Conservation (phyloP, 2,797 vertebrate species). For the Ctenopoma multispine region DNA sequence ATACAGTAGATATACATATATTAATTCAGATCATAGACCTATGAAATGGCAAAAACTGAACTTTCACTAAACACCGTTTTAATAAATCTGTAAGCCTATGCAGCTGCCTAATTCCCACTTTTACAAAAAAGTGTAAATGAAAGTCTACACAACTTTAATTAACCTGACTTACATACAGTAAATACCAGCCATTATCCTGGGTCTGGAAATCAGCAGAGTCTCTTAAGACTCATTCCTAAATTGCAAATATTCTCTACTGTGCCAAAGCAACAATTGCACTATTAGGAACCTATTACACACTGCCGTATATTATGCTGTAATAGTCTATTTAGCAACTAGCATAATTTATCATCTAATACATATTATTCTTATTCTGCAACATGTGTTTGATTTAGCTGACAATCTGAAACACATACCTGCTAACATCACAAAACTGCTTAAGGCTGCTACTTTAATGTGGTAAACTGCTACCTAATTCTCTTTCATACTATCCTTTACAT, state of each 20-base stretch:
- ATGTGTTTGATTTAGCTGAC: constrained; percentile 4
- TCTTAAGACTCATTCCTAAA: constrained; percentile 26
- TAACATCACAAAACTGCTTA: not conserved
- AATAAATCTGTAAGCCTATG: not conserved
- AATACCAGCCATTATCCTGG: constrained; percentile 24
- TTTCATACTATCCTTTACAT: not conserved
- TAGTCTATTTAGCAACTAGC: constrained; percentile 25
- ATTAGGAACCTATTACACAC: constrained; percentile 29
- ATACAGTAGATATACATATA: no score
- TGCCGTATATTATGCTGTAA: constrained; percentile 18
- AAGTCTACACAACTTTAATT: constrained; percentile 32
- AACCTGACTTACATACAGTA: constrained; percentile 22
- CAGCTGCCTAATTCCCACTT: not conserved
- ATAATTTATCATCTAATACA: constrained; percentile 17
- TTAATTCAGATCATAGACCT: no score
- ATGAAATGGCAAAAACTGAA: no score
- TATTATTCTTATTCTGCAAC: constrained; percentile 15
- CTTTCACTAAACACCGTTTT: no score
- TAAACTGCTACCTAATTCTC: not conserved
- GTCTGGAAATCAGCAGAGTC: constrained; percentile 10
- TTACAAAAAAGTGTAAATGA: constrained; percentile 18
- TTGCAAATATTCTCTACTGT: constrained; percentile 37
- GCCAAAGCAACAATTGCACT: constrained; percentile 25
- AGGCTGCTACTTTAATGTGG: not conserved
- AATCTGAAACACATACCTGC: constrained; percentile 7